A percentile compares a stretch with the other conserved stretches of the same genome.
Evolutionary conservation across 2,888 invertebrate species (phyloP).

Genomic region (Tortrix viridana): DNA sequence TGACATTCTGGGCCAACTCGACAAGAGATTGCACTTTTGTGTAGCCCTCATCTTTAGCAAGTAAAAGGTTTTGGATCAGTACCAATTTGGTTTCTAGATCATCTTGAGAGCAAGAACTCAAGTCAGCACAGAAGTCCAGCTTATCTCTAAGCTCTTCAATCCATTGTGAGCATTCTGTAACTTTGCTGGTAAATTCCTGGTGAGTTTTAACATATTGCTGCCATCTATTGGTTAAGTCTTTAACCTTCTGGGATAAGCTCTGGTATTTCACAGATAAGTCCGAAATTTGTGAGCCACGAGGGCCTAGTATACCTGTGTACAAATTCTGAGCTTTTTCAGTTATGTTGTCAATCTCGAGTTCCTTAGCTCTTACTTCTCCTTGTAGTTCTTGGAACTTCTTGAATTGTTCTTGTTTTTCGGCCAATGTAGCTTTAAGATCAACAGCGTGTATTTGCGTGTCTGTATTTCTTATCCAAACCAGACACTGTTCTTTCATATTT

Average conservation of each 20-base stretch:
- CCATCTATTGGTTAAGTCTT: constrained; percentile 96
- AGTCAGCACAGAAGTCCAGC: constrained; percentile 93
- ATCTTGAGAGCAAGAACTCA: constrained; percentile 91
- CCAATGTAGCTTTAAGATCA: constrained; percentile 91
- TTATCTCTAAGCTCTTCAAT: constrained; percentile 92
- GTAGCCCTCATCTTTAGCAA: constrained; percentile 97
- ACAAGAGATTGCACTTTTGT: constrained; percentile 93
- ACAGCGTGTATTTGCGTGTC: constrained; percentile 95
- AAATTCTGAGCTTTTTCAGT: constrained; percentile 95
- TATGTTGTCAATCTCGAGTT: constrained; percentile 95
- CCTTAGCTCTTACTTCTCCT: constrained; percentile 95
- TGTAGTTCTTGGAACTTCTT: constrained; percentile 91
- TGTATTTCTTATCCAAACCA: constrained; percentile 94
- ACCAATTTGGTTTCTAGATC: constrained; percentile 94
- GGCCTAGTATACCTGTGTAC: constrained; percentile 88
- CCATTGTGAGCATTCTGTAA: constrained; percentile 93
- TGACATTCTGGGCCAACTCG: constrained; percentile 95
- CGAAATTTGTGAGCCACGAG: constrained; percentile 92
- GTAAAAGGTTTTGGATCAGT: constrained; percentile 92
- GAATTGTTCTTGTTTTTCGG: constrained; percentile 93
- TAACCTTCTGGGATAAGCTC: constrained; percentile 94
- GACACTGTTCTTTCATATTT: constrained; percentile 91
- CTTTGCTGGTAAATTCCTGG: constrained; percentile 92
- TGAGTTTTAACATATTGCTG: constrained; percentile 95
- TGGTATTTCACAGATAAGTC: constrained; percentile 97